These are phyloP conservation scores for Therioaphis trifolii DNA, from an alignment of 2,888 invertebrate genomes.

Conservation along the genomic window DNA sequence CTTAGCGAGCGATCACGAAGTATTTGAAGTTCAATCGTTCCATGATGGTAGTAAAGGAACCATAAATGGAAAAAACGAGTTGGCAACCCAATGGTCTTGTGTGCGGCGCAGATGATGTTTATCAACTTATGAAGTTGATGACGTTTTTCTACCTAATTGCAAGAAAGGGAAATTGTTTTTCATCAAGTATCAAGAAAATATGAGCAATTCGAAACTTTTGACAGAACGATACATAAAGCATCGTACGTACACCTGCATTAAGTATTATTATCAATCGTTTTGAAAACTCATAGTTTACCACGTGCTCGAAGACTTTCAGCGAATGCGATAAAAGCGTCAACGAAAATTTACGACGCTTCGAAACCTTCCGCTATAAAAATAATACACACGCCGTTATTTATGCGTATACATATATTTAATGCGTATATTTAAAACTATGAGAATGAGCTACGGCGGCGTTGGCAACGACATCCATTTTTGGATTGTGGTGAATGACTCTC, in stretches of 20 bases:
- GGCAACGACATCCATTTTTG: conserved; percentile 5
- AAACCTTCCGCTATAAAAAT: conserved; percentile 9
- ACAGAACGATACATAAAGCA: not conserved
- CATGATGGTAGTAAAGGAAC: not conserved
- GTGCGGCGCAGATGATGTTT: too few species aligned
- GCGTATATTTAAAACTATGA: conserved; percentile 20
- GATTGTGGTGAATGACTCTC: conserved; percentile 14
- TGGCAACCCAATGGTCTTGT: too few species aligned
- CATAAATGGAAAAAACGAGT: not conserved
- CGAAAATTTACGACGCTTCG: conserved; percentile 22
- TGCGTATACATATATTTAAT: not conserved
- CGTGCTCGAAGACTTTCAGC: not conserved
- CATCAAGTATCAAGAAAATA: not conserved
- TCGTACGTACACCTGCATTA: not conserved
- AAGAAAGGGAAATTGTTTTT: too few species aligned
- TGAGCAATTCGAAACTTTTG: not conserved
- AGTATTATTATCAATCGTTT: conserved; percentile 27
- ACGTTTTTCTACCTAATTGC: too few species aligned
- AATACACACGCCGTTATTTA: conserved; percentile 20
- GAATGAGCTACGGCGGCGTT: conserved; percentile 12
- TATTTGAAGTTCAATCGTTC: not conserved
- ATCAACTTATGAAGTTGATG: too few species aligned
- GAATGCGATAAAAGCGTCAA: conserved; percentile 22
- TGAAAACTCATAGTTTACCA: not conserved
- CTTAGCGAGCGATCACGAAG: too few species aligned